Evolutionary conservation across 2,113 vertebrate species (phyloP).

Genomic region (Todiramphus saurophagus): DNA sequence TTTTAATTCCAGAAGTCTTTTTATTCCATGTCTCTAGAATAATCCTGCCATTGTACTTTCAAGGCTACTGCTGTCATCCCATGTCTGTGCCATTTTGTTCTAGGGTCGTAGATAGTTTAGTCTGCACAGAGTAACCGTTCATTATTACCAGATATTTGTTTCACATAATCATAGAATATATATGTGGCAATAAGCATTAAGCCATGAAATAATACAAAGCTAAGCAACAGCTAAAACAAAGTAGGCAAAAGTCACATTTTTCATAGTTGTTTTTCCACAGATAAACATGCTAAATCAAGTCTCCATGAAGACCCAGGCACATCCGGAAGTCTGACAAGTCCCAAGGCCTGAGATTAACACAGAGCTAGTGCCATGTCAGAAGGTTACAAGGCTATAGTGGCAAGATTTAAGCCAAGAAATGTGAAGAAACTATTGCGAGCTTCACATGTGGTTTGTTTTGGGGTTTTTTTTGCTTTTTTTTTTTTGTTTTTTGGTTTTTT

Average conservation of each 20-base stretch:
- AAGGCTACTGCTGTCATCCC: not conserved
- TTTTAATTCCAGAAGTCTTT: no score
- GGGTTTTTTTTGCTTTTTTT: not conserved
- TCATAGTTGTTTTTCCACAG: not conserved
- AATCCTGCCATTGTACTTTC: not conserved
- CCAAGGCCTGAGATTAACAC: not conserved
- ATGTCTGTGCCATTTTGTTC: not conserved
- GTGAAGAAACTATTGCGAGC: not conserved
- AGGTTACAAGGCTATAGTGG: not conserved
- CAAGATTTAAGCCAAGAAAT: not conserved
- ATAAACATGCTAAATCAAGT: not conserved
- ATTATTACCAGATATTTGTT: not conserved
- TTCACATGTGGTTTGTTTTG: not conserved
- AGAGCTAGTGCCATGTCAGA: not conserved
- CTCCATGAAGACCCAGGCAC: not conserved
- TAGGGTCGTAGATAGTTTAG: not conserved
- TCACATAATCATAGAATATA: not conserved
- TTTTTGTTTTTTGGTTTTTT: not conserved
- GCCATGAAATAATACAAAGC: not conserved
- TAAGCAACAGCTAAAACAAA: not conserved
- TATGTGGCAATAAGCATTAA: not conserved
- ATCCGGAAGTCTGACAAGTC: not conserved
- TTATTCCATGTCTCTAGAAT: not conserved
- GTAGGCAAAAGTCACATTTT: not conserved
- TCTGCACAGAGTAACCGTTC: not conserved